Evolutionary conservation across 2,797 vertebrate genomes (phyloP).

Genomic region (Gymnothorax reevesii): DNA sequence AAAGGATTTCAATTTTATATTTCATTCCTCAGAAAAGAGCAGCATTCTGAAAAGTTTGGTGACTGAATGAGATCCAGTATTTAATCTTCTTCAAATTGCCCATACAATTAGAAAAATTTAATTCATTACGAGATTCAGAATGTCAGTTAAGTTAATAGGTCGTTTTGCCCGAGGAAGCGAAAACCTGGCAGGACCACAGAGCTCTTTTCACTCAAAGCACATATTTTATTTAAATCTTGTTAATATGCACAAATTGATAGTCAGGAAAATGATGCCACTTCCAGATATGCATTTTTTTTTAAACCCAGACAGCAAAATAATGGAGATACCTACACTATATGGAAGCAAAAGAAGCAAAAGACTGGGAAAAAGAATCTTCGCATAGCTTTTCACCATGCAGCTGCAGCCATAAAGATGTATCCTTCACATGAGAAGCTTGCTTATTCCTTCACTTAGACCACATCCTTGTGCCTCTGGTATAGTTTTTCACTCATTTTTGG

Average conservation of each 20-base stretch:
- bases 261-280: constrained; percentile 34
- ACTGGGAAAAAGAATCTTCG: background rate
- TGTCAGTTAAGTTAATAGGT: constrained; percentile 72
- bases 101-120: constrained; percentile 57
- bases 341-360: background rate
- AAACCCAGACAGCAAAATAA: background rate
- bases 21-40: constrained; percentile 46
- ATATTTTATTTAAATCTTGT: constrained; percentile 64
- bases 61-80: constrained; percentile 37
- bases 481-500: background rate
- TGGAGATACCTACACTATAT: background rate
- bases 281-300: background rate
- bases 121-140: constrained; percentile 70
- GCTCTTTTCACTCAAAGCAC: constrained; percentile 47
- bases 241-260: constrained; percentile 58
- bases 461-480: background rate
- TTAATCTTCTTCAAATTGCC: constrained; percentile 52
- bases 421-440: background rate
- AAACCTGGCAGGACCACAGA: constrained; percentile 52
- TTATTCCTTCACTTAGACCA: background rate
- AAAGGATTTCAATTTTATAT: constrained; percentile 32
- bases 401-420: background rate
- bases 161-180: constrained; percentile 53
- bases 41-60: constrained; percentile 40
- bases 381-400: background rate